Base-by-base conservation (phyloP, 2,888 invertebrate genomes). In the Prosopocoilus inquinatus region DNA sequence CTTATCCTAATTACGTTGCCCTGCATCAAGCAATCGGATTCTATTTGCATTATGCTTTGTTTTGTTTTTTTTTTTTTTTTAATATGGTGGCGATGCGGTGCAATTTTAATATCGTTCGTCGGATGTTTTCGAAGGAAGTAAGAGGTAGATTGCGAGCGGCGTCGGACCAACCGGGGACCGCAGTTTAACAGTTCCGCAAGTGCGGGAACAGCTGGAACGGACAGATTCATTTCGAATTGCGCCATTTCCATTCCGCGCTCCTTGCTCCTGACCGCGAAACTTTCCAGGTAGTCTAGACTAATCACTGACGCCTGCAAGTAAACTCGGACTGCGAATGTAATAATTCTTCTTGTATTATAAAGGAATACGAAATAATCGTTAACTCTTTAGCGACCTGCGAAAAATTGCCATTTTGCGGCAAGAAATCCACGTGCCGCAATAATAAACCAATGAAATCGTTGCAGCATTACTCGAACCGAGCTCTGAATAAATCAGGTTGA, bases 151-250 rank as follows among this genome's bases (percentile, higher is more conserved):
- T 39, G 50, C 39, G 36, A 35, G 20, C 47, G 34, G 20, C 47
- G 34, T 49, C 43, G 50, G 47, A 48, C 38, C 58, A 57, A 48
- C 38, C 58, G 58, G 59, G 58, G 59, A 63, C 65, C 64, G 64
- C 69, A 70, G 68, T 70, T 71, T 72, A 73, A 72, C 71, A 72
- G 71, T 73, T 72, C 70, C 68, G 64, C 68, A 68, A 68, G 73
- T 73, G 74, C 69, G 75, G 74, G 68, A 76, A 76, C 76, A 75
- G 73, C 77, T 77, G 76, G 73, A 75, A 73, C 75, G 75, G 76
- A 76, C 76, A 77, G 75, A 74, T 75, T 76, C 75, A 74, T 74
- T 75, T 74, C 70, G 70, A 68, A 72, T 71, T 71, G 72, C 72
- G 70, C 71, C 71, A 69, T 72, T 73, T 72, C 70, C 72, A 70